Percentiles rank a stretch among this genome's conserved stretches.
Conservation (phyloP, 2,888 invertebrate genomes). For the Phragmatobia fuliginosa region DNA sequence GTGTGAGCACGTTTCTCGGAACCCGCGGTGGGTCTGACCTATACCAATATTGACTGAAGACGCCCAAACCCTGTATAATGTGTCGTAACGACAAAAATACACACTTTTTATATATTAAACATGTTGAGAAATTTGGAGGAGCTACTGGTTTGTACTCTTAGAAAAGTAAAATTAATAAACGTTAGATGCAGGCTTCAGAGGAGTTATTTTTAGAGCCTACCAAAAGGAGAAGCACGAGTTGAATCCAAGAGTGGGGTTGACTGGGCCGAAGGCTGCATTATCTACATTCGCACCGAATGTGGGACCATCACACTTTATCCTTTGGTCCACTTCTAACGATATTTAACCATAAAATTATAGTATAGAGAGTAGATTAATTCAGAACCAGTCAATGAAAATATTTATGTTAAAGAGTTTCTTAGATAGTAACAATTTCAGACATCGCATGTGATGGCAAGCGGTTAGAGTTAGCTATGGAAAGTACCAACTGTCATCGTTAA, state of each 20-base stretch:
- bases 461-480: too few species aligned
- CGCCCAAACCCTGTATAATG: slow-evolving; percentile 56
- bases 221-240: too few species aligned
- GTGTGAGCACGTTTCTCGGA: slow-evolving; percentile 59
- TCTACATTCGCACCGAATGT: too few species aligned
- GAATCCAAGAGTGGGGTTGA: too few species aligned
- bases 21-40: slow-evolving; percentile 71
- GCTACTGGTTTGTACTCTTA: slow-evolving; percentile 26
- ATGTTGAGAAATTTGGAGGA: slow-evolving; percentile 16
- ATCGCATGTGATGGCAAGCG: background rate
- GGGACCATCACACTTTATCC: too few species aligned
- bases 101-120: slow-evolving; percentile 52
- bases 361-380: background rate
- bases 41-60: slow-evolving; percentile 73
- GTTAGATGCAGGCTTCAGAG: background rate
- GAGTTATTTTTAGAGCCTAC: background rate
- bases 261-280: too few species aligned
- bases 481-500: too few species aligned
- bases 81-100: slow-evolving; percentile 65
- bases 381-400: background rate
- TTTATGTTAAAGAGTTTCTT: too few species aligned
- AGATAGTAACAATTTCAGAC: too few species aligned
- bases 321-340: too few species aligned
- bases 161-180: background rate
- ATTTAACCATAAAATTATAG: background rate